A percentile compares a stretch with the other conserved stretches of the same genome.
These are phyloP conservation scores for Romanomermis culicivorax DNA, from an alignment of 2,888 invertebrate genomes.

Conservation along the genomic window DNA sequence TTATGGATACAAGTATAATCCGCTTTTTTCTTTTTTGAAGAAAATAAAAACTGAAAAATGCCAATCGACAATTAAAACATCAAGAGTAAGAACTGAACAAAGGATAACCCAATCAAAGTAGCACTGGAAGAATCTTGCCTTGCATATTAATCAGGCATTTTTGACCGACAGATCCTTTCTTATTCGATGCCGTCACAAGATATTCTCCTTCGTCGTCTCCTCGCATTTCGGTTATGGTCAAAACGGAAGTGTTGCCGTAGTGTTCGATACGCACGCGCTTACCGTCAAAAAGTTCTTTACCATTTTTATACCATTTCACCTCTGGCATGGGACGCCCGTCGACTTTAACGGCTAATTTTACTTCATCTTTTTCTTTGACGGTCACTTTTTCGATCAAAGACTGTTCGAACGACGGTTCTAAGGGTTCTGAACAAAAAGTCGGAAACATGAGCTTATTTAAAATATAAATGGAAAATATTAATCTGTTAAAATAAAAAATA, in stretches of 20 bases:
- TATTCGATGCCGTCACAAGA: conserved; percentile 1
- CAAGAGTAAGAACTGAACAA: background rate
- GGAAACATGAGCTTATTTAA: no score
- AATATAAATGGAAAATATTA: no score
- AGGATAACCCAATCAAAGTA: background rate
- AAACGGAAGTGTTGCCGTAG: conserved; percentile 12
- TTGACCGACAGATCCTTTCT: conserved; percentile 5
- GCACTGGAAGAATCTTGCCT: background rate
- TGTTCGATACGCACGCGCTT: conserved; percentile 18
- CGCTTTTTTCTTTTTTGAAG: no score
- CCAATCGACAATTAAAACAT: background rate
- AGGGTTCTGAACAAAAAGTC: conserved; percentile 26
- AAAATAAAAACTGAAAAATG: background rate
- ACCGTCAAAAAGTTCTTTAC: conserved; percentile 19
- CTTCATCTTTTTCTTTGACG: conserved; percentile 42
- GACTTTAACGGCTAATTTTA: conserved; percentile 52
- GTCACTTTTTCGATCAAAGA: conserved; percentile 43
- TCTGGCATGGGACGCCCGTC: conserved; percentile 52
- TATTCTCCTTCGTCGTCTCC: conserved; percentile 21
- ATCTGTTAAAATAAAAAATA: no score
- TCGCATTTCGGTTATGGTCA: conserved; percentile 19
- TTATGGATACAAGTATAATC: no score
- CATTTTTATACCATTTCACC: conserved; percentile 42
- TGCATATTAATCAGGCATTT: background rate
- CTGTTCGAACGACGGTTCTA: conserved; percentile 46